phyloP scores from a whole-genome alignment of 2,888 invertebrate genomes.

The Mesoligia furuncula region DNA sequence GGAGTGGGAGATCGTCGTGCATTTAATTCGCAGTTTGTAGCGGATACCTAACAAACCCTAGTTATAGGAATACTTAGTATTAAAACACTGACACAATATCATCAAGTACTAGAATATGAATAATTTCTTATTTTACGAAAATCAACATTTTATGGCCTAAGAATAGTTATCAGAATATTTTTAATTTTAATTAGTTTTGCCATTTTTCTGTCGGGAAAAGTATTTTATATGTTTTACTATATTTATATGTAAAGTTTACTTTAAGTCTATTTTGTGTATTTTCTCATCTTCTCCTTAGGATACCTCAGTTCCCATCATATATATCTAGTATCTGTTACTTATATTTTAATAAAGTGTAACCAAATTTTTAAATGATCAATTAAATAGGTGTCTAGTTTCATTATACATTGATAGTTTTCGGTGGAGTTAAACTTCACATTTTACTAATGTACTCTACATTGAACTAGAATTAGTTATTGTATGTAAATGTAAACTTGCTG shows the following conservation, averaged over 20 bases:
- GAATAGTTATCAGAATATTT: constrained; percentile 16
- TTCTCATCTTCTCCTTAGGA: constrained; percentile 67
- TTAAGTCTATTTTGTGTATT: constrained; percentile 32
- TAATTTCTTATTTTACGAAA: constrained; percentile 64
- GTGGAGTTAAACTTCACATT: constrained; percentile 86
- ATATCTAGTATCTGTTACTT: constrained; percentile 70
- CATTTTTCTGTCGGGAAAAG: constrained; percentile 6
- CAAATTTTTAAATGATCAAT: constrained; percentile 63
- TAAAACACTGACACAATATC: constrained; percentile 64
- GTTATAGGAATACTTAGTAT: constrained; percentile 71
- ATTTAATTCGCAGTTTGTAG: constrained; percentile 87
- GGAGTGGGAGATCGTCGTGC: constrained; percentile 83
- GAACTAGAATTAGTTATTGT: constrained; percentile 77
- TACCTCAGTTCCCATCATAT: constrained; percentile 76
- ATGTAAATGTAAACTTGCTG: constrained; percentile 86
- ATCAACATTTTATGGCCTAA: constrained; percentile 75
- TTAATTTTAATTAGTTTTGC: constrained; percentile 10
- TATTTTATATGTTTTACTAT: constrained; percentile 2
- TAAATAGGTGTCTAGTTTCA: constrained; percentile 70
- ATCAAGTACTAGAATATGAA: constrained; percentile 58
- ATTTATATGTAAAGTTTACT: constrained; percentile 31
- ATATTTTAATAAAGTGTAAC: constrained; percentile 67
- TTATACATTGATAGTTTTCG: constrained; percentile 71
- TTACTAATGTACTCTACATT: constrained; percentile 70
- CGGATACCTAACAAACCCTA: constrained; percentile 80